phyloP scores from a whole-genome alignment of 2,888 invertebrate species.

The Melinopterus prodromus region DNA sequence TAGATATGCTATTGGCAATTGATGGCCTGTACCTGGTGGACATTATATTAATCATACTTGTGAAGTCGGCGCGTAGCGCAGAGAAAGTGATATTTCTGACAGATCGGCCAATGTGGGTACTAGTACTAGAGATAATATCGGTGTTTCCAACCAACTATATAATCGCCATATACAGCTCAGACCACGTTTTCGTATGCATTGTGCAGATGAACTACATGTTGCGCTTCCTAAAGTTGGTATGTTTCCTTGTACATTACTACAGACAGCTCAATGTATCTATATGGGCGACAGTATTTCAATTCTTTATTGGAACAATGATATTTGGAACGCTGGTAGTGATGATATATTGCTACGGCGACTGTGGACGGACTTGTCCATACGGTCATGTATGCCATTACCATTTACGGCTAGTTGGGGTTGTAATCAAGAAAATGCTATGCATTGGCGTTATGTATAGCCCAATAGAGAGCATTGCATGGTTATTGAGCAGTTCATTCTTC shows the following conservation, averaged over 20 bases:
- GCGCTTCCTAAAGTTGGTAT: conserved; percentile 4
- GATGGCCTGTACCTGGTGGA: conserved; percentile 36
- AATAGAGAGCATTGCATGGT: conserved; percentile 9
- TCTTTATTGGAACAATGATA: conserved; percentile 21
- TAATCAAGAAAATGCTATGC: not conserved
- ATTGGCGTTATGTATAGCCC: not conserved
- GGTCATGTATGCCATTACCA: not conserved
- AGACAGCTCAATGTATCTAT: conserved; percentile 12
- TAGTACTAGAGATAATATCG: conserved; percentile 36
- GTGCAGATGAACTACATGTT: not conserved
- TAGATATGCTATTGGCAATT: conserved; percentile 32
- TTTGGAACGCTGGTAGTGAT: not conserved
- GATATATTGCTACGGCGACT: conserved; percentile 27
- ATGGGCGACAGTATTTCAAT: conserved; percentile 22
- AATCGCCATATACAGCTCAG: not conserved
- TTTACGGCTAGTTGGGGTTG: not conserved
- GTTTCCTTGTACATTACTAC: conserved; percentile 24
- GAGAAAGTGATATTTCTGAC: conserved; percentile 10
- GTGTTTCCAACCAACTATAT: conserved; percentile 33
- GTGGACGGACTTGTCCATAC: not conserved
- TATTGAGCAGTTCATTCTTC: not conserved
- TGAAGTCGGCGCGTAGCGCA: not conserved
- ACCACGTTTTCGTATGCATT: not conserved
- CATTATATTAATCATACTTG: conserved; percentile 29
- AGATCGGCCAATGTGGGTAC: conserved; percentile 29